Conservation (phyloP, 2,888 invertebrate species). For the Apoda limacodes region DNA sequence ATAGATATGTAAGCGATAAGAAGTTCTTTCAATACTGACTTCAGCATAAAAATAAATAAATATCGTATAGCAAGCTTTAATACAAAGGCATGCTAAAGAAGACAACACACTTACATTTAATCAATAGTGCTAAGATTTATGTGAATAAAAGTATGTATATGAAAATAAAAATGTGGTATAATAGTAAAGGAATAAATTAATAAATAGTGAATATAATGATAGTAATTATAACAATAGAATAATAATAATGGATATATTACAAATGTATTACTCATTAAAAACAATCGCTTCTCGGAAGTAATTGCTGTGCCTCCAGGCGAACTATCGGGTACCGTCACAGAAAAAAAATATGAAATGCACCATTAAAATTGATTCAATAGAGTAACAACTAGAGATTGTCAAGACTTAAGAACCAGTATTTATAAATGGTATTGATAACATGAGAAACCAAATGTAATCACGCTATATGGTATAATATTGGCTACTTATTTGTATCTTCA, state of each 20-base stretch:
- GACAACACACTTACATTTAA: no score
- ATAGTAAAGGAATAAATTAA: conserved; percentile 29
- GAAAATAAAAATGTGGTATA: conserved; percentile 27
- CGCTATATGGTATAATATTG: no score
- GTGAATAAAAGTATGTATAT: no score
- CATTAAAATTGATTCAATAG: conserved; percentile 37
- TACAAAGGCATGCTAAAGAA: no score
- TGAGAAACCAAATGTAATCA: no score
- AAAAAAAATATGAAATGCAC: conserved; percentile 49
- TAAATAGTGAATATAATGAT: conserved; percentile 34
- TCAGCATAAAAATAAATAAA: conserved; percentile 48
- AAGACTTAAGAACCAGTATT: conserved; percentile 20
- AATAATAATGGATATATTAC: conserved; percentile 48
- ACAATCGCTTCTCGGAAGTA: conserved; percentile 97
- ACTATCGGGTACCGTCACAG: conserved; percentile 69
- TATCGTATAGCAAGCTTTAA: conserved; percentile 30
- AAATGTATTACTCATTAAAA: conserved; percentile 79
- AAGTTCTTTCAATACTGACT: conserved; percentile 46
- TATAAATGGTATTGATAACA: no score
- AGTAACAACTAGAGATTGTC: conserved; percentile 3
- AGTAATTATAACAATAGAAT: conserved; percentile 61
- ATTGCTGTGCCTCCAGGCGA: conserved; percentile 96
- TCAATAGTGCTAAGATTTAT: no score
- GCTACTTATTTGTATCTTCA: no score
- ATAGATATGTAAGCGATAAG: no score